Conservation (phyloP, 2,888 invertebrate genomes). For the Eudemis profundana region DNA sequence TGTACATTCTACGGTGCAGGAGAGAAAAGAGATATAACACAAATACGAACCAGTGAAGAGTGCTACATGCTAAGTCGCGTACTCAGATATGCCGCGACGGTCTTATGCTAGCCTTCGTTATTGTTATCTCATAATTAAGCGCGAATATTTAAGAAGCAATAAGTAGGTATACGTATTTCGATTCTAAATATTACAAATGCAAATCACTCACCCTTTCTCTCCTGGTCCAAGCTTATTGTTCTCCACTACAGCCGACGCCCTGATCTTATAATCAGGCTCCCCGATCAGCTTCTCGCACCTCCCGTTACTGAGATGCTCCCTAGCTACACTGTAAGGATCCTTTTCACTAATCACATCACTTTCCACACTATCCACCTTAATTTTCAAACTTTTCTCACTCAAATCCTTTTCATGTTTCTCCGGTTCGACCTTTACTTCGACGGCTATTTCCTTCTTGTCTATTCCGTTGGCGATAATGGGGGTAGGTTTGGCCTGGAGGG, state of each 20-base stretch:
- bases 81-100: no score
- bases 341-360: slow-evolving; percentile 78
- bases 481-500: slow-evolving; percentile 77
- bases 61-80: no score
- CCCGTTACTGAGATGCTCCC: slow-evolving; percentile 86
- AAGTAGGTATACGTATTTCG: not conserved
- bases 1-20: no score
- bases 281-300: slow-evolving; percentile 90
- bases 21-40: no score
- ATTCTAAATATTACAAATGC: no score
- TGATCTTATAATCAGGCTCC: slow-evolving; percentile 86
- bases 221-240: slow-evolving; percentile 85
- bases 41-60: no score
- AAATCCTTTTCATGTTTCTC: slow-evolving; percentile 77
- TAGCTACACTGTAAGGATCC: slow-evolving; percentile 75
- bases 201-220: slow-evolving; percentile 83
- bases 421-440: slow-evolving; percentile 63
- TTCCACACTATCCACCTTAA: slow-evolving; percentile 70
- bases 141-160: not conserved
- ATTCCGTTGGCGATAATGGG: slow-evolving; percentile 79
- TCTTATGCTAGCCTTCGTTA: no score
- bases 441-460: slow-evolving; percentile 58
- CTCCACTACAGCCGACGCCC: slow-evolving; percentile 86
- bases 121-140: no score
- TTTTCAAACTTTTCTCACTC: slow-evolving; percentile 74